Conservation (phyloP, 2,888 invertebrate genomes). For the Prosapia bicincta region DNA sequence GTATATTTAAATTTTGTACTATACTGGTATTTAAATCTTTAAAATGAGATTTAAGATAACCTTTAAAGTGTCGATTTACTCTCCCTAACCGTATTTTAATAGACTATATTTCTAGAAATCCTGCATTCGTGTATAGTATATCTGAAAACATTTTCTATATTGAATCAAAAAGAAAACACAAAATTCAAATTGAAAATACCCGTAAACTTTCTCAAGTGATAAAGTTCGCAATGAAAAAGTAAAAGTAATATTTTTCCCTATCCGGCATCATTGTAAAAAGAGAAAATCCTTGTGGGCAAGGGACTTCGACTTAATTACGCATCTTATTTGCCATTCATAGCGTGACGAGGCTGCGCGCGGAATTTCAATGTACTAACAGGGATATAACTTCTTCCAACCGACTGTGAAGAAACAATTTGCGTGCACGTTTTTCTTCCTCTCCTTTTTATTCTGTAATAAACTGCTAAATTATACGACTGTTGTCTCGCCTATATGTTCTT, state of each 20-base stretch:
- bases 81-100: too few species aligned
- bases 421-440: background rate
- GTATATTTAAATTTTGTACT: too few species aligned
- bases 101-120: too few species aligned
- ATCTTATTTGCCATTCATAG: background rate
- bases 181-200: too few species aligned
- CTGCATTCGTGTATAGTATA: too few species aligned
- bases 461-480: conserved; percentile 14
- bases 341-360: background rate
- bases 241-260: conserved; percentile 13
- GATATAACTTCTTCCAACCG: conserved; percentile 8
- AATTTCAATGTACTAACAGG: conserved; percentile 18
- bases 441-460: conserved; percentile 1
- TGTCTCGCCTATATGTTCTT: background rate
- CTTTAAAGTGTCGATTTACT: too few species aligned
- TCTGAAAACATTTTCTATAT: too few species aligned
- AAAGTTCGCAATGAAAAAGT: background rate
- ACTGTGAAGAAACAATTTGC: conserved; percentile 20
- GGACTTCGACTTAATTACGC: background rate
- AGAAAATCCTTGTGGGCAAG: background rate
- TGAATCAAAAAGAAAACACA: too few species aligned
- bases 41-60: too few species aligned
- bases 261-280: background rate
- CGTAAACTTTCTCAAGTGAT: background rate
- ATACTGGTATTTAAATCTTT: too few species aligned